Percentiles rank a stretch among this genome's conserved stretches.
Conservation (phyloP, 35 echinoderm and acorn worm species). For the Ptychodera flava region DNA sequence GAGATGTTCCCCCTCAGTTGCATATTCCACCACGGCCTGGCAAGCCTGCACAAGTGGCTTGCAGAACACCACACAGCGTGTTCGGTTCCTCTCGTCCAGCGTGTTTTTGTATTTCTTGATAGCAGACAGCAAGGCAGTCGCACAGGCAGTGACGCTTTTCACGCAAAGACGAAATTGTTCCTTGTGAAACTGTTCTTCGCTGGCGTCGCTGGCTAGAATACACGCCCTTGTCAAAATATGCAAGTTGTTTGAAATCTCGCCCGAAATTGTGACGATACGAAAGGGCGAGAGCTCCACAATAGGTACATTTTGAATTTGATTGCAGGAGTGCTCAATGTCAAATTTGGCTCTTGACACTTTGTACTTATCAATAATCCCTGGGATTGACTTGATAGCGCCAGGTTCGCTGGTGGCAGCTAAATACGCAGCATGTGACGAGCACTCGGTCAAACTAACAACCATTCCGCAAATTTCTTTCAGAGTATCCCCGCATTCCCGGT, state of each 20-base stretch:
- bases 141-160: slow-evolving; percentile 91
- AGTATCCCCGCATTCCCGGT: slow-evolving; percentile 64
- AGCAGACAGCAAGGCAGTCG: slow-evolving; percentile 68
- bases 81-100: slow-evolving; percentile 69
- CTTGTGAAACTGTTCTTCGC: slow-evolving; percentile 82
- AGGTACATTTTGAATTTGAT: slow-evolving; percentile 66
- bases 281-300: slow-evolving; percentile 70
- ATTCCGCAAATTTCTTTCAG: slow-evolving; percentile 74
- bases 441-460: slow-evolving; percentile 85
- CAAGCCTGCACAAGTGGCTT: slow-evolving; percentile 99
- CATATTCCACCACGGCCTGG: slow-evolving; percentile 84
- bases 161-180: slow-evolving; percentile 90
- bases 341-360: slow-evolving; percentile 81
- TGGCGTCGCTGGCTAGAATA: slow-evolving; percentile 93
- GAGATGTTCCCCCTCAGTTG: slow-evolving; percentile 82
- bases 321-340: slow-evolving; percentile 86
- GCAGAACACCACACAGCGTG: slow-evolving; percentile 72
- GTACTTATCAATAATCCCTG: slow-evolving; percentile 91
- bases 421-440: slow-evolving; percentile 91
- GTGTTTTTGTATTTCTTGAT: slow-evolving; percentile 73
- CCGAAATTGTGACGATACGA: slow-evolving; percentile 73
- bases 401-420: slow-evolving; percentile 81
- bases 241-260: slow-evolving; percentile 77
- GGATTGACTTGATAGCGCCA: slow-evolving; percentile 79
- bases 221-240: slow-evolving; percentile 79